Evolutionary conservation across 2,797 vertebrate species (phyloP).

Genomic region (Meriones psammophilus): DNA sequence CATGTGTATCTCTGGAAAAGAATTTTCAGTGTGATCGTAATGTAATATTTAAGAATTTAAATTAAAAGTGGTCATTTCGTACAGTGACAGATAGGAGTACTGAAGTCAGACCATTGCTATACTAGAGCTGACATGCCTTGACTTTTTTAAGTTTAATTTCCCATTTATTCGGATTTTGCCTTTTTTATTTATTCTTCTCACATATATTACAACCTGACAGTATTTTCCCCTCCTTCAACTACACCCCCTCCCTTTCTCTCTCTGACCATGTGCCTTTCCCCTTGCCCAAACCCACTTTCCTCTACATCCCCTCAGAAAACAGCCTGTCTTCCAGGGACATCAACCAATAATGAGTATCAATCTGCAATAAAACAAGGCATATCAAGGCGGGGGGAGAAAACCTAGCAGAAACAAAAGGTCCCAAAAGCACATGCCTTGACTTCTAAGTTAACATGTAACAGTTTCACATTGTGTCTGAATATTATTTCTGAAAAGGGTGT

Average conservation of each 20-base stretch:
- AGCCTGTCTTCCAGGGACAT: neutral
- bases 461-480: neutral
- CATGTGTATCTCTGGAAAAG: neutral
- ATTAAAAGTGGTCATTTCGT: neutral
- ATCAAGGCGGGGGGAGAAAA: neutral
- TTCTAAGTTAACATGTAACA: neutral
- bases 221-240: too few species aligned
- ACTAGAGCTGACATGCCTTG: neutral
- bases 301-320: neutral
- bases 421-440: neutral
- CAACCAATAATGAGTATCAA: neutral
- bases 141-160: neutral
- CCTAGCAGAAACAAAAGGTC: neutral
- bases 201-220: neutral
- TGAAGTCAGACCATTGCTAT: neutral
- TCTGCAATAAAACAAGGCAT: neutral
- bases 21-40: neutral
- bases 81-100: neutral
- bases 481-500: neutral
- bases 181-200: neutral
- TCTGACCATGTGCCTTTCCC: too few species aligned
- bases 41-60: neutral
- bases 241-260: too few species aligned
- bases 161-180: neutral
- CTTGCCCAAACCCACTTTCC: neutral